Conservation (phyloP, 2,113 vertebrate species). For the Empidonax traillii region DNA sequence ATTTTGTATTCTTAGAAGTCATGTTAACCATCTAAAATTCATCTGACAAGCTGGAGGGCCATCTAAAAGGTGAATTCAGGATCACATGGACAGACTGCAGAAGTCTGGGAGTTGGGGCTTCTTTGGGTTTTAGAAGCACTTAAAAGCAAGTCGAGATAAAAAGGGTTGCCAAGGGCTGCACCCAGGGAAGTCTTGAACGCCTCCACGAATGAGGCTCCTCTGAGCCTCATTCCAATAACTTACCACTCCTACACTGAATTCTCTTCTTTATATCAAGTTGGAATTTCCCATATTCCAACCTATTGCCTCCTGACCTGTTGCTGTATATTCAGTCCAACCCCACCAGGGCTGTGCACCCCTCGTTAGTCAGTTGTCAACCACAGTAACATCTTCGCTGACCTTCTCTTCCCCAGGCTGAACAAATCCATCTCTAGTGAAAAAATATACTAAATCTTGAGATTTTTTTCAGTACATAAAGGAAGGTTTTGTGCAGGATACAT, state of each 20-base stretch:
- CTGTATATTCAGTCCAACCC: neutral
- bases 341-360: accelerated
- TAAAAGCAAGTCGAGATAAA: neutral
- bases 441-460: neutral
- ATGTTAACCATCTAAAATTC: neutral
- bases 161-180: neutral
- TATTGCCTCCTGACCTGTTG: neutral
- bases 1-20: neutral
- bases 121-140: neutral
- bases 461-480: neutral
- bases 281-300: neutral
- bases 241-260: neutral
- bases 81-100: neutral
- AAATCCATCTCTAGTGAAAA: neutral
- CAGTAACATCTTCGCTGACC: neutral
- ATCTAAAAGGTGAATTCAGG: neutral
- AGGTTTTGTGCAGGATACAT: neutral
- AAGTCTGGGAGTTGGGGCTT: neutral
- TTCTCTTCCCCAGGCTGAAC: neutral
- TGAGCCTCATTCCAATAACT: too few relatives aligned
- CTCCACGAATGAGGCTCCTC: neutral
- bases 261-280: neutral
- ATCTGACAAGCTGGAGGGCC: neutral
- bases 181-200: neutral
- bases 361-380: too few relatives aligned